A percentile compares a stretch with the other conserved stretches of the same genome.
Evolutionary conservation across 2,113 vertebrate genomes (phyloP).

Genomic region (Chaetura pelagica): DNA sequence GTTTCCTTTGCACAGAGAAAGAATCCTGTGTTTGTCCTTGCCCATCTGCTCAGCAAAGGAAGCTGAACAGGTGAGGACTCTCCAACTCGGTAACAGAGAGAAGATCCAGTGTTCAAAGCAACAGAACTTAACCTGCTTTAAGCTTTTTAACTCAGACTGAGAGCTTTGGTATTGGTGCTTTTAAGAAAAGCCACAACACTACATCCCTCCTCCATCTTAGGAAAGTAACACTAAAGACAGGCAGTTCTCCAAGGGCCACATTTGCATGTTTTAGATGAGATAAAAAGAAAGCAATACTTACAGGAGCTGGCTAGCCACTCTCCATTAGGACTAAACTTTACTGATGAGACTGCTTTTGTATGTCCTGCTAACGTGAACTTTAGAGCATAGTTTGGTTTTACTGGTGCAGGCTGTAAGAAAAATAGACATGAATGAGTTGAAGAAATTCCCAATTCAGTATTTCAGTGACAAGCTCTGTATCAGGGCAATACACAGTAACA

Average conservation of each 20-base stretch:
- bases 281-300: slow-evolving; percentile 74
- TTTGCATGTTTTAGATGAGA: neutral
- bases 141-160: neutral
- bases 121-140: neutral
- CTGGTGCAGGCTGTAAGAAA: slow-evolving; percentile 87
- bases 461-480: neutral
- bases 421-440: neutral
- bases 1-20: neutral
- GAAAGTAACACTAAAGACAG: neutral
- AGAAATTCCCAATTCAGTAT: neutral
- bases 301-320: slow-evolving; percentile 99
- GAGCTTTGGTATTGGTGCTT: neutral
- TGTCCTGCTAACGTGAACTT: slow-evolving; percentile 98
- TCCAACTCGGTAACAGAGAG: neutral
- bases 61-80: neutral
- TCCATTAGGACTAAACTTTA: slow-evolving; percentile 97
- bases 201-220: neutral
- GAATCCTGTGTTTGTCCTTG: neutral
- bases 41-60: neutral
- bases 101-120: neutral
- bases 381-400: slow-evolving; percentile 96
- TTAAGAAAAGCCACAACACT: neutral
- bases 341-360: slow-evolving; percentile 97
- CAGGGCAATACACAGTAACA: neutral
- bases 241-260: neutral